A percentile compares a stretch with the other conserved stretches of the same genome.
Conservation (phyloP, 2,113 vertebrate genomes). For the Pangasianodon gigas region DNA sequence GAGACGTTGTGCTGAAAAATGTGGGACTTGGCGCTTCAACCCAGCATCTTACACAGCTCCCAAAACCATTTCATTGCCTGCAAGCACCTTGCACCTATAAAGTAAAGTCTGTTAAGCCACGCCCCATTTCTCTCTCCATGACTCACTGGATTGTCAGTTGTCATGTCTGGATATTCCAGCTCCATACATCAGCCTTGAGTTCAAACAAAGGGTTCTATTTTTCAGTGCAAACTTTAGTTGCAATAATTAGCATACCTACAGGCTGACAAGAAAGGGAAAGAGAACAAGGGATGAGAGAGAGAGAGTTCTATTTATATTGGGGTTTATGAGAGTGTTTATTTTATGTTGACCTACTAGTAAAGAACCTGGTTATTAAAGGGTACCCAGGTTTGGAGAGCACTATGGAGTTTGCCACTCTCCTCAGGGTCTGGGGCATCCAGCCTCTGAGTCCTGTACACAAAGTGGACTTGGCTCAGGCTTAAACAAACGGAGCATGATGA, state of each 20-base stretch:
- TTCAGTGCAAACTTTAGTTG: background rate
- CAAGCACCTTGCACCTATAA: background rate
- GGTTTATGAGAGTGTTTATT: background rate
- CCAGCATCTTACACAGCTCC: background rate
- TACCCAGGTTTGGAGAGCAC: background rate
- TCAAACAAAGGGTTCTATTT: background rate
- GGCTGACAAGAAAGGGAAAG: background rate
- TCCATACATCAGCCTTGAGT: background rate
- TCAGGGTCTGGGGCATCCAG: too few species aligned
- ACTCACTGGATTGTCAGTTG: background rate
- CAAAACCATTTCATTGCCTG: background rate
- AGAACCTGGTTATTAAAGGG: background rate
- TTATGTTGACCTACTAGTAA: background rate
- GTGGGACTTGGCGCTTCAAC: background rate
- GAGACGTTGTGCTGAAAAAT: background rate
- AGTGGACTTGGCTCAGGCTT: background rate
- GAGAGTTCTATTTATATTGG: background rate
- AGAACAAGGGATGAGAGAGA: background rate
- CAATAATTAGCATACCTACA: constrained; percentile 6
- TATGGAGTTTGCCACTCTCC: background rate
- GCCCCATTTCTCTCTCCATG: background rate
- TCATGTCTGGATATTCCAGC: background rate
- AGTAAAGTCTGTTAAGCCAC: background rate
- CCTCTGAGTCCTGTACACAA: background rate
- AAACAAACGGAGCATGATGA: background rate